Percentiles rank a stretch among this genome's conserved stretches.
phyloP scores from a whole-genome alignment of 2,113 vertebrate species.

The Aramus guarauna region DNA sequence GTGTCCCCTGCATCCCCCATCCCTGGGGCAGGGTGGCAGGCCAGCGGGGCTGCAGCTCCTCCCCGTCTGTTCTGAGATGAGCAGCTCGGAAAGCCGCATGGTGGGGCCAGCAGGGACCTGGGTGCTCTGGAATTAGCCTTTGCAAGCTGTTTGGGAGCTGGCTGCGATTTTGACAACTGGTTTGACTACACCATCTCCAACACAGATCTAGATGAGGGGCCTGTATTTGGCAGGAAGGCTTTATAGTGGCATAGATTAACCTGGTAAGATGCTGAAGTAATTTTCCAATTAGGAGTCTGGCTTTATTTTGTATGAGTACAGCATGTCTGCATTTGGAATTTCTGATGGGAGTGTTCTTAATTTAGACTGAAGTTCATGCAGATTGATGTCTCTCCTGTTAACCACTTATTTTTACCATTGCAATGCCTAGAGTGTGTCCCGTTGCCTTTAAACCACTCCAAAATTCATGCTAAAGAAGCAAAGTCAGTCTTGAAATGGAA shows the following conservation, averaged over 20 bases:
- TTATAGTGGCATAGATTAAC: constrained; percentile 22
- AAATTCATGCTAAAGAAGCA: neutral
- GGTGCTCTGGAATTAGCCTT: neutral
- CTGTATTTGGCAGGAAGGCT: constrained; percentile 5
- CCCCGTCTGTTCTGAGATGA: neutral
- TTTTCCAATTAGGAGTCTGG: constrained; percentile 38
- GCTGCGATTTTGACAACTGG: neutral
- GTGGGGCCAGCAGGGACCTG: neutral
- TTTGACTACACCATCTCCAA: neutral
- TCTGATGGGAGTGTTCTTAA: constrained; percentile 41
- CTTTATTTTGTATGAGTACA: neutral
- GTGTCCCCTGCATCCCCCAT: neutral
- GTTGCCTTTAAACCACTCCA: neutral
- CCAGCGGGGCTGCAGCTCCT: neutral
- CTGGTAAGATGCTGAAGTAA: constrained; percentile 26
- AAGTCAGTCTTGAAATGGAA: neutral
- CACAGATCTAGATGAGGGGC: neutral
- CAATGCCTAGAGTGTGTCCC: neutral
- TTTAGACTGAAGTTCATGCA: constrained; percentile 17
- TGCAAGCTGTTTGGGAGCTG: neutral
- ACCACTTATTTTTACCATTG: neutral
- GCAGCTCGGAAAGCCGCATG: neutral
- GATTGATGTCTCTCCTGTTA: neutral
- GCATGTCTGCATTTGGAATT: neutral
- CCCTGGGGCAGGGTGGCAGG: neutral